Evolutionary conservation across 2,113 vertebrate genomes (phyloP).

Genomic region (Stegastes partitus): DNA sequence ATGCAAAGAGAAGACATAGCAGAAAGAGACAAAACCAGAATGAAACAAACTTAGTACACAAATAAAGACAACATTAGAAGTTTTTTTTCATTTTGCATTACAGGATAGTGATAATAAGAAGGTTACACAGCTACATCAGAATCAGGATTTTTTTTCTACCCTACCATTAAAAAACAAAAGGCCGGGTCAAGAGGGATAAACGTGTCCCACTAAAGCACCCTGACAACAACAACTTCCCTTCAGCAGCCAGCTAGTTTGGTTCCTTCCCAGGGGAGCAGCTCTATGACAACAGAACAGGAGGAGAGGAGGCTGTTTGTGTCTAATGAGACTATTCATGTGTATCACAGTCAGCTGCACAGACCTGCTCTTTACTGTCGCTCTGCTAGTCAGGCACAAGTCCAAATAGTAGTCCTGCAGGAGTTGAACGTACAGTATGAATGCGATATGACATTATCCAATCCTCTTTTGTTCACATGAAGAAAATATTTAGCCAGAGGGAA

Average conservation of each 20-base stretch:
- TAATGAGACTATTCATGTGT: constrained; percentile 23
- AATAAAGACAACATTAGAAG: background rate
- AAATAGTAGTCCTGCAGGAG: background rate
- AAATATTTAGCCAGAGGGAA: too few species aligned
- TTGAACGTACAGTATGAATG: background rate
- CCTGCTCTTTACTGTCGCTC: background rate
- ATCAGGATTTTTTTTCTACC: background rate
- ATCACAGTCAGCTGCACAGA: constrained; percentile 3
- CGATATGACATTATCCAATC: too few species aligned
- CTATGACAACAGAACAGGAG: constrained; percentile 52
- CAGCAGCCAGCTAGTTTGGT: constrained; percentile 35
- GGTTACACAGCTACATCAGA: too few species aligned
- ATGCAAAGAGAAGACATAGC: background rate
- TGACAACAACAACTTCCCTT: constrained; percentile 30
- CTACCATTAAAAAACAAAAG: background rate
- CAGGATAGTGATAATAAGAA: background rate
- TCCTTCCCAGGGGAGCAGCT: constrained; percentile 42
- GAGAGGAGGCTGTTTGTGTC: constrained; percentile 36
- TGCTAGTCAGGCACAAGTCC: too few species aligned
- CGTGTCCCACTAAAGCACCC: background rate
- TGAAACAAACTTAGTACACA: too few species aligned
- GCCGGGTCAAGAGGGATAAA: background rate
- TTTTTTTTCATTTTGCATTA: background rate
- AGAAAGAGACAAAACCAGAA: too few species aligned
- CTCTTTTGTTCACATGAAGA: too few species aligned